These are phyloP conservation scores for Xiphydria camelus DNA, from an alignment of 2,888 invertebrate genomes.

Conservation along the genomic window DNA sequence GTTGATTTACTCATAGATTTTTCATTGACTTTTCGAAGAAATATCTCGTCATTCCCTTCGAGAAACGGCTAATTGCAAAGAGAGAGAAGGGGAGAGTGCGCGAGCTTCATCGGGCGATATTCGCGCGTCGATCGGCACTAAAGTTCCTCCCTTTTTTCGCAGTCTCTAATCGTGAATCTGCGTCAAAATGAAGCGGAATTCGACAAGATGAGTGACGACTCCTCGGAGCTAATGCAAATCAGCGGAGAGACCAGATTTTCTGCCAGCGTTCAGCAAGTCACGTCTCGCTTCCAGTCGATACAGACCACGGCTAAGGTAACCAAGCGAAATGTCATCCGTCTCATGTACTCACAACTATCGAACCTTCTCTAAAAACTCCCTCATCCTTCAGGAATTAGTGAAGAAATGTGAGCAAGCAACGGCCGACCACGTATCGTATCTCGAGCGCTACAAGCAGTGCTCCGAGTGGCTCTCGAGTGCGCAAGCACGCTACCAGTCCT, in stretches of 20 bases:
- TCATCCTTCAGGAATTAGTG: conserved; percentile 69
- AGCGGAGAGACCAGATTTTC: conserved; percentile 86
- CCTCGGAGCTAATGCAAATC: conserved; percentile 81
- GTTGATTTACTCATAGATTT: conserved; percentile 14
- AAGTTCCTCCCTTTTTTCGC: conserved; percentile 41
- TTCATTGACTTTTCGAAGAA: conserved; percentile 15
- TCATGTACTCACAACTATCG: not conserved
- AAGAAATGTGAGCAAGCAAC: conserved; percentile 92
- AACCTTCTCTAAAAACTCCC: conserved; percentile 11
- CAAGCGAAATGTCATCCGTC: not conserved
- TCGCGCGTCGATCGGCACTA: not conserved
- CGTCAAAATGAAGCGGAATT: conserved; percentile 85
- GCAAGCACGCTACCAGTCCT: conserved; percentile 72
- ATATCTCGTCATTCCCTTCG: no score
- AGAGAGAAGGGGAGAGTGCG: conserved; percentile 4
- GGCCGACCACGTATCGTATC: conserved; percentile 76
- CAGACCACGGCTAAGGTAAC: conserved; percentile 79
- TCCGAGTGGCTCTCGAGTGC: conserved; percentile 78
- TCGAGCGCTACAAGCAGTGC: conserved; percentile 83
- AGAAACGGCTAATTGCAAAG: no score
- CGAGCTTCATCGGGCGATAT: conserved; percentile 3
- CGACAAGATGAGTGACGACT: conserved; percentile 83
- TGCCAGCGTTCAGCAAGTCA: conserved; percentile 86
- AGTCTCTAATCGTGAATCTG: conserved; percentile 77
- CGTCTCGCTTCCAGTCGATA: conserved; percentile 86